Base-by-base conservation (phyloP, 2,888 invertebrate species). In the Metellina segmentata region DNA sequence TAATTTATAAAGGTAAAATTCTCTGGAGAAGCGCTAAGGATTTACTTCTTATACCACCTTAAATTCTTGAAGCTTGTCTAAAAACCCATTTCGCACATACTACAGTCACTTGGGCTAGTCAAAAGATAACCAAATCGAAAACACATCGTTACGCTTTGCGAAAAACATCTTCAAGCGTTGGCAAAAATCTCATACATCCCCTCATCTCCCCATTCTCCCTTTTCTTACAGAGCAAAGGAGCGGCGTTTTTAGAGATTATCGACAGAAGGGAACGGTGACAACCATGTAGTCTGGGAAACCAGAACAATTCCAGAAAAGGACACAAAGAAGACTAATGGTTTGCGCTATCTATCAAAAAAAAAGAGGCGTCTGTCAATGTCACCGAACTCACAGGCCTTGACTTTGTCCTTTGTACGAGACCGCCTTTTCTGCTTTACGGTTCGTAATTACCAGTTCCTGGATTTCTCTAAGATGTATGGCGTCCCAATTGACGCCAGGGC, bases 401-500 rank as follows among this genome's bases (percentile, higher is more conserved):
- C 71, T 77, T 51, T 52, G 77, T 34, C 9, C 83, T 91, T 91
- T 91, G 83, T 77, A 13, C 16, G 20, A 83, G 19, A 78, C 74
- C 79, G 72, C 77, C 77, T 13, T 49, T 72, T 78, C 52, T 52
- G 61, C 71, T 78, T 61, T n/a, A 81, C 61, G 72, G 82, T 83
- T 52, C 13, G 82, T 91, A 91, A 91, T 91, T 91, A 91, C 91
- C 61, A 91, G 82, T 51, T 89, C 79, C 71, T 52, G 81, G 52
- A 61, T 61, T 51, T 90, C 72, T 16, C 19, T 13, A 48, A 78
- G 81, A 90, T 81, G 81, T 75, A 81, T 81, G 81, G 69, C 61
- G 75, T 48, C 75, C 78, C 74, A 86, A 91, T 91, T 91, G 91
- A 91, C 91, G 91, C 91, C 91, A 79, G 8, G 79, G 20, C 48